phyloP scores from a whole-genome alignment of 2,888 invertebrate genomes.

The Colostygia pectinataria region DNA sequence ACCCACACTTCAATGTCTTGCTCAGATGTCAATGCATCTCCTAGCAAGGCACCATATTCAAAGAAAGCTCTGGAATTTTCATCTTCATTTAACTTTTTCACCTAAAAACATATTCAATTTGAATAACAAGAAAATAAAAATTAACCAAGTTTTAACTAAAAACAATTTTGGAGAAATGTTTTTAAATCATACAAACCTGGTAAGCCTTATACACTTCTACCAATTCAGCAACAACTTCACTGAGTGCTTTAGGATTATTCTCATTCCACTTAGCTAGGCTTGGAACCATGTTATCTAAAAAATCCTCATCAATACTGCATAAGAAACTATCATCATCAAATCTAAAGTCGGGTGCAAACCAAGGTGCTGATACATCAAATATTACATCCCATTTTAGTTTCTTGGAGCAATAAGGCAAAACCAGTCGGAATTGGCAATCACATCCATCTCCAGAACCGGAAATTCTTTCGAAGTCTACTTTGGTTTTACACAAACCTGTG shows the following conservation, averaged over 20 bases:
- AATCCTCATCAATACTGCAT: constrained; percentile 80
- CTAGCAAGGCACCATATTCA: constrained; percentile 85
- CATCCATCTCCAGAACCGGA: constrained; percentile 55
- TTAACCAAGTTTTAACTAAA: too few species aligned
- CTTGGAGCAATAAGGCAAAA: constrained; percentile 87
- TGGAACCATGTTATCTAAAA: constrained; percentile 79
- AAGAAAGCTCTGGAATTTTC: constrained; percentile 81
- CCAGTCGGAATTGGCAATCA: constrained; percentile 84
- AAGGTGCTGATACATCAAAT: constrained; percentile 84
- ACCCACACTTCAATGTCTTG: constrained; percentile 87
- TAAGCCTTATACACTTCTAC: constrained; percentile 84
- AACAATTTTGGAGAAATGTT: too few species aligned
- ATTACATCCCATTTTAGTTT: constrained; percentile 87
- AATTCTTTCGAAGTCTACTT: constrained; percentile 72
- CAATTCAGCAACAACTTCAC: constrained; percentile 85
- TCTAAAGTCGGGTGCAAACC: constrained; percentile 89
- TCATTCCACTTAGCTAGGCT: constrained; percentile 86
- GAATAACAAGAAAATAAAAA: background rate
- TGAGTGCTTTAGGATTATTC: constrained; percentile 81
- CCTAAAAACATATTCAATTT: constrained; percentile 43
- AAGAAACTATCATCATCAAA: constrained; percentile 88
- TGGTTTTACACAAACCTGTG: constrained; percentile 73
- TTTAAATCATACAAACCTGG: constrained; percentile 74
- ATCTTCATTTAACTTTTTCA: constrained; percentile 76
- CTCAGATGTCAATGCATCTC: constrained; percentile 75